Evolutionary conservation across 2,113 vertebrate genomes (phyloP), one percentile per base, ranked within the genome.

Genomic region (Ciconia stormi): DNA sequence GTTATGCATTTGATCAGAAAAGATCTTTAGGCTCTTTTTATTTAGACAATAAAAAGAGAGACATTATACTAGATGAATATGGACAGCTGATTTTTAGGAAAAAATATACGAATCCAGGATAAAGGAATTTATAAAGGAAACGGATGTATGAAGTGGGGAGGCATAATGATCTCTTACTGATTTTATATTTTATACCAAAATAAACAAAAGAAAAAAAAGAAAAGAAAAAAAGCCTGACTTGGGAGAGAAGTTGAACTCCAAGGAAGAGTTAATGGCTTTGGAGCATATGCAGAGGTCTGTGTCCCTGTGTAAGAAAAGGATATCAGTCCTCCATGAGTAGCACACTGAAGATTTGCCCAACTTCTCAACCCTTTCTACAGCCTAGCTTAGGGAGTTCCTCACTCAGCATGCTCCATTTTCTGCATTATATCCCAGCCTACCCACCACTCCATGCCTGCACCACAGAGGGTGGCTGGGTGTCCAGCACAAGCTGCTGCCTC

Each of bases 71-170:
- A 85, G 53, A 78, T 61, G 2, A 79, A 86, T 53, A 11, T 42
- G 20, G 44, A n/a, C 2, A 20, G 14, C 2, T 2, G 46, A 32
- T 5, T 55, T 58, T 65, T 42, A 42, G 11, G 20, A 44, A 36
- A n/a, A 36, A 30, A 77, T 67, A 78, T 7, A 49, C 0, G 0
- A 79, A 79, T 63, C 14, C 23, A 72, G 2, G 9, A 76, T n/a
- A 62, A 82, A 47, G 21, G 7, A 90, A 63, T 66, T 50, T 58
- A 10, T 72, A 72, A 72, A 80, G 32, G 25, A 90, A 82, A 74
- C 3, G 2, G 10, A 73, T 52, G 17, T 15, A 58, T 78, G 55
- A 66, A 90, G 66, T 21, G 6, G 11, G 16, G n/a, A 59, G 18
- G 3, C 11, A 38, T 16, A 6, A 36, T 5, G 10, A 80, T 66